These are phyloP conservation scores for Notolepis coatsorum DNA, from an alignment of 2,797 vertebrate genomes.

Conservation along the genomic window DNA sequence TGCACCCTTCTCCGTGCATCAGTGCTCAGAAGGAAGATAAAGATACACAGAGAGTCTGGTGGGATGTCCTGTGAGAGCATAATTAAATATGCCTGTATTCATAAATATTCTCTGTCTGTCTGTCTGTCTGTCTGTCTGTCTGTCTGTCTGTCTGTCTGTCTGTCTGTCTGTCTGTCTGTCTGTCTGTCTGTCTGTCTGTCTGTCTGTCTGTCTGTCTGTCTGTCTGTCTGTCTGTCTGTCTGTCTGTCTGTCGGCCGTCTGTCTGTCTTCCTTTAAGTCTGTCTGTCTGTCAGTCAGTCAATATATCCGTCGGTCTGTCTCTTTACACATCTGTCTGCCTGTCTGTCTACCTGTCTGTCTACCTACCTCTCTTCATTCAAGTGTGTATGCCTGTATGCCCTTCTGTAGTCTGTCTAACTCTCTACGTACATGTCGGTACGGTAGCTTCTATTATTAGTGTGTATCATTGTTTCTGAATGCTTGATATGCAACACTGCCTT, in stretches of 20 bases:
- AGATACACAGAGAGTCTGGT: constrained; percentile 18
- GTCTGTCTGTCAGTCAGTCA: not conserved
- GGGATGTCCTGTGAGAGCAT: constrained; percentile 4
- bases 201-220: constrained; percentile 12
- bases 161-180: constrained; percentile 12
- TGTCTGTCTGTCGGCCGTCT: not conserved
- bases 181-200: not conserved
- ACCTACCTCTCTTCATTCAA: no score
- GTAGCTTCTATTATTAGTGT: not conserved
- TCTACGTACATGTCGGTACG: not conserved
- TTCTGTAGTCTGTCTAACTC: not conserved
- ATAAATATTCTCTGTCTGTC: constrained; percentile 44
- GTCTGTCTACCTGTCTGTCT: constrained; percentile 5
- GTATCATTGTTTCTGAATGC: not conserved
- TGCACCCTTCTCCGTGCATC: constrained; percentile 46
- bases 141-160: not conserved
- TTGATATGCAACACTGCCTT: constrained; percentile 26
- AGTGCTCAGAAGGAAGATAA: constrained; percentile 46
- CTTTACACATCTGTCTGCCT: not conserved
- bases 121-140: constrained; percentile 20
- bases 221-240: constrained; percentile 14
- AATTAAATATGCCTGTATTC: no score
- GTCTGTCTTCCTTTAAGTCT: not conserved
- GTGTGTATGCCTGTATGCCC: no score
- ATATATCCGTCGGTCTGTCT: not conserved